phyloP scores from a whole-genome alignment of 2,888 invertebrate species.

The Uropetala carovei region DNA sequence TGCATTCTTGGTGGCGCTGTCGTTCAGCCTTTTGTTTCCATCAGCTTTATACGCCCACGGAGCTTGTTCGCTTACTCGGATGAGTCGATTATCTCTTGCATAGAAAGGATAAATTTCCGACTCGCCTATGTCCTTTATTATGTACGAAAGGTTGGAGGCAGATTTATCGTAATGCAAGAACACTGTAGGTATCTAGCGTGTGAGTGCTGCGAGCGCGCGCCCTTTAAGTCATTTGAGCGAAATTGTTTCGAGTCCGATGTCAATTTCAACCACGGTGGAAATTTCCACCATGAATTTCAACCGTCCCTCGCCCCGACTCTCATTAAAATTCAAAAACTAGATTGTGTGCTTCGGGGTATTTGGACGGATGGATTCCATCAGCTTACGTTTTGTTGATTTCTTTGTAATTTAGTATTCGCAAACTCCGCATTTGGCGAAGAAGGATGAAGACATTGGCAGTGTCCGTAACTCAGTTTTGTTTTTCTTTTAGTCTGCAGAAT shows the following conservation, averaged over 20 bases:
- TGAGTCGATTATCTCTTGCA: slow-evolving; percentile 55
- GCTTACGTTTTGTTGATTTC: background rate
- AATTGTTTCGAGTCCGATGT: background rate
- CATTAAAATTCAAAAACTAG: background rate
- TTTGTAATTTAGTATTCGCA: background rate
- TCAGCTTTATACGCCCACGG: background rate
- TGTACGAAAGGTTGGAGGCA: slow-evolving; percentile 31
- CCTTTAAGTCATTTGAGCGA: background rate
- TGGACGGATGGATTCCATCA: background rate
- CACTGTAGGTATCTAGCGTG: slow-evolving; percentile 48
- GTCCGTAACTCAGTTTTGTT: background rate
- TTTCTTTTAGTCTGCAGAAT: no score
- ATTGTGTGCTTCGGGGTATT: background rate
- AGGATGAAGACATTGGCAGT: background rate
- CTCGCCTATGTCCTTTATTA: background rate
- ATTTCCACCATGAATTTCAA: no score
- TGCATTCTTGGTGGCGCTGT: slow-evolving; percentile 47
- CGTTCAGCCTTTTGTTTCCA: slow-evolving; percentile 30
- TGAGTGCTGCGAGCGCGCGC: background rate
- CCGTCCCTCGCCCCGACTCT: background rate
- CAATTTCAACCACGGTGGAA: background rate
- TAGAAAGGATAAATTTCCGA: slow-evolving; percentile 46
- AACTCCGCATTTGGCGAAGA: background rate
- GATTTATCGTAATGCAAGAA: slow-evolving; percentile 54
- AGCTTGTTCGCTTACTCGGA: background rate